Base-by-base conservation (phyloP, 2,113 vertebrate species). In the Nesoenas mayeri region DNA sequence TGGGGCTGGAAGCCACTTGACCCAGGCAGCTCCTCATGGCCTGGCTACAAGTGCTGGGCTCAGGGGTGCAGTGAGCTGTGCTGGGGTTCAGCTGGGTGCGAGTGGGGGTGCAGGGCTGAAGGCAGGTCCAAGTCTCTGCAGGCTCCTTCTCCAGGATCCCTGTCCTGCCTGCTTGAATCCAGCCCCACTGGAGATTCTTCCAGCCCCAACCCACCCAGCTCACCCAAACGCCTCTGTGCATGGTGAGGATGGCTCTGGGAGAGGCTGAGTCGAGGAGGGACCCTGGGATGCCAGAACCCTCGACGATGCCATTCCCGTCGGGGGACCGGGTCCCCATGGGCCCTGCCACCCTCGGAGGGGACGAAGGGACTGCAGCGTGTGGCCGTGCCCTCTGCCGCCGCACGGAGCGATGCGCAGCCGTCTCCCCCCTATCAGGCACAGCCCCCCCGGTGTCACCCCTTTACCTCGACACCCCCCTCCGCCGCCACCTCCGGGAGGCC, bases 81-180 rank as follows among this genome's bases (percentile, higher is more conserved):
- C 58, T 47, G 60, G 50, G 61, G 42, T 54, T 89, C 65, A 88
- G 44, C 54, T 0, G 0, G 2, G 8, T 12, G 32, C 13, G 42
- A 84, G 18, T 0, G 0, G 12, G 24, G 44, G 6, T 0, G 0
- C 14, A 19, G 53, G 57, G 22, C 53, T 56, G 38, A 65, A 36
- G 22, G 22, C 36, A 56, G 44, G 13, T 18, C 8, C 44, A 53
- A 18, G 31, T 54, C 31, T 82, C 57, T 81, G 50, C 70, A 11
- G 12, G 11, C 9, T 78, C 6, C 20, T 54, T 71, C 29, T 54
- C 48, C 50, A 65, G 28, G 66, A 75, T 58, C 10, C 24, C 38
- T 38, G 51, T 42, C 26, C 15, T 3, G 0, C 18, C 85, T 71
- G 31, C 26, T 67, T 2, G 1, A 87, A 40, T 15, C 14, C 51